Conservation (phyloP, 2,113 vertebrate genomes). For the Girardinichthys multiradiatus region DNA sequence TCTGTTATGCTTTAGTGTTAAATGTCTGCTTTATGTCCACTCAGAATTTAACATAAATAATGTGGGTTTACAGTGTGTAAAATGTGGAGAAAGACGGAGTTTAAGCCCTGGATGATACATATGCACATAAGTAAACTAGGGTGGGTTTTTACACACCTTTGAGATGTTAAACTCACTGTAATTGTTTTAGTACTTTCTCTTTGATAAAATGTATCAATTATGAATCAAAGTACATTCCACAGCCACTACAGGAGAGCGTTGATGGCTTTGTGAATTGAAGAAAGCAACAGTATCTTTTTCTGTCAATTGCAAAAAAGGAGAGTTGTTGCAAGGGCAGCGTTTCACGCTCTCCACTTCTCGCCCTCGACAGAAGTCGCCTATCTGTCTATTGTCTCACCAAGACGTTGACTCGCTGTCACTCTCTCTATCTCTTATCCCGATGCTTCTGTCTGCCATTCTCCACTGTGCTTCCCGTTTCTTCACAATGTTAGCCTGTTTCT, state of each 20-base stretch:
- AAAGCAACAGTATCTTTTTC: background rate
- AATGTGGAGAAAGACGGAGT: background rate
- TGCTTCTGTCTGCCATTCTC: conserved; percentile 50
- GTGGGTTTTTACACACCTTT: background rate
- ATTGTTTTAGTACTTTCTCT: conserved; percentile 14
- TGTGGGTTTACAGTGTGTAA: background rate
- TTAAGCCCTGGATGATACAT: background rate
- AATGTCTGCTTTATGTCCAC: background rate
- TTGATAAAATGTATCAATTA: conserved; percentile 41
- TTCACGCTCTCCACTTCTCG: conserved; percentile 7
- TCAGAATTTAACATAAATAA: conserved; percentile 8
- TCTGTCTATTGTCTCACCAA: conserved; percentile 55
- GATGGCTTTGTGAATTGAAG: conserved; percentile 1
- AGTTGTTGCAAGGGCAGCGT: background rate
- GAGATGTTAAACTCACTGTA: background rate
- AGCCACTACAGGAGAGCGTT: background rate
- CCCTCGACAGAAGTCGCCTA: conserved; percentile 24
- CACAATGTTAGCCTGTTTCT: conserved; percentile 60
- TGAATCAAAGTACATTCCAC: conserved; percentile 29
- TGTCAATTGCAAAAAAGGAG: background rate
- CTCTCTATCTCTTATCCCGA: conserved; percentile 55
- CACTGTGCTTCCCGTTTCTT: conserved; percentile 26
- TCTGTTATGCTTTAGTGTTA: background rate
- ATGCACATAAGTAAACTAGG: background rate
- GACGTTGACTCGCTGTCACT: conserved; percentile 62